phyloP scores from a whole-genome alignment of 2,888 invertebrate species.

The Flexamia atlantica region DNA sequence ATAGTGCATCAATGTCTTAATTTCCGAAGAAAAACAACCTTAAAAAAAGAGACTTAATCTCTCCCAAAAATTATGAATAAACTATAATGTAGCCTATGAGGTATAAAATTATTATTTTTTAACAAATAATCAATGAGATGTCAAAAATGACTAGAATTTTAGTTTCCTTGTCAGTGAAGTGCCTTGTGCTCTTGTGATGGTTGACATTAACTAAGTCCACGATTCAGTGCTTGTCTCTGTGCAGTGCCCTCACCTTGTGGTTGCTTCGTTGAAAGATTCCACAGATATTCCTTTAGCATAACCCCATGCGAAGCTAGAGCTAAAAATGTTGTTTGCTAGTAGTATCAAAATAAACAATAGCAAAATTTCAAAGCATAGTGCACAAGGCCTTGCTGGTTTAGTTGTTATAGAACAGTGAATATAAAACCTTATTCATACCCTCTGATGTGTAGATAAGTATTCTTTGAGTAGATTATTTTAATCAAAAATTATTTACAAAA shows the following conservation, averaged over 20 bases:
- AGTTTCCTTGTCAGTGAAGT: slow-evolving; percentile 9
- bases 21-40: no score
- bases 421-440: neutral
- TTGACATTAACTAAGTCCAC: neutral
- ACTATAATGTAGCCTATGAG: no score
- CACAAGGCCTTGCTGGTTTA: neutral
- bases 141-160: neutral
- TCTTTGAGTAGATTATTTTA: neutral
- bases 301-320: slow-evolving; percentile 52
- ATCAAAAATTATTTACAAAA: neutral
- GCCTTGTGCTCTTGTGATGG: slow-evolving; percentile 1
- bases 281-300: slow-evolving; percentile 44
- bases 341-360: slow-evolving; percentile 18
- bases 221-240: neutral
- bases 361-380: slow-evolving; percentile 21
- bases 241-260: slow-evolving; percentile 42
- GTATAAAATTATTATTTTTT: no score
- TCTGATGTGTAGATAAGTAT: neutral
- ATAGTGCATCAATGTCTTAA: no score
- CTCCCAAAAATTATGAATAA: no score
- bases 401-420: neutral
- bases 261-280: slow-evolving; percentile 15
- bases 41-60: no score
- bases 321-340: slow-evolving; percentile 21
- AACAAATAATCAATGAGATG: neutral